phyloP scores from a whole-genome alignment of 1,140 invertebrate species.

The Limonius californicus region DNA sequence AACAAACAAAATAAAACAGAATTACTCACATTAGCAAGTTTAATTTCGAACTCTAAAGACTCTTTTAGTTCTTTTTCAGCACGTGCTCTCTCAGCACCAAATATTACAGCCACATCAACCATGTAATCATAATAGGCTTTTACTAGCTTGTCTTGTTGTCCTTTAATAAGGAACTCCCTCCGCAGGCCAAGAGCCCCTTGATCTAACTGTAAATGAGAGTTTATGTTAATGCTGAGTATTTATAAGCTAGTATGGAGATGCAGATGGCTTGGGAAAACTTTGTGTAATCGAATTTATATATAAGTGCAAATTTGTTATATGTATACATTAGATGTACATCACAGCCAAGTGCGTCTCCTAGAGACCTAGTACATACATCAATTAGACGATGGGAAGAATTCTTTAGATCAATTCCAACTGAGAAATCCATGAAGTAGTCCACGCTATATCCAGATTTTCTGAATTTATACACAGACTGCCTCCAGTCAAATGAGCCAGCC shows the following conservation, averaged over 20 bases:
- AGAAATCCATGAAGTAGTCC: slow-evolving; percentile 91
- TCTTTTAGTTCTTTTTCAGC: slow-evolving; percentile 74
- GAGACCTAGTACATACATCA: slow-evolving; percentile 66
- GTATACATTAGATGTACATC: not conserved
- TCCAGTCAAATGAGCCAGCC: slow-evolving; percentile 65
- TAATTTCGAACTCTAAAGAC: slow-evolving; percentile 87
- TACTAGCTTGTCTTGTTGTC: slow-evolving; percentile 73
- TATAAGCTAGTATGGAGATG: not conserved
- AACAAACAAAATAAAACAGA: too few species aligned
- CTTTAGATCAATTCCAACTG: slow-evolving; percentile 85
- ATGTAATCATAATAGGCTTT: slow-evolving; percentile 78
- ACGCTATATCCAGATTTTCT: slow-evolving; percentile 76
- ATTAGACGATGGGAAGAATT: slow-evolving; percentile 82
- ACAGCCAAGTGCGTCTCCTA: not conserved
- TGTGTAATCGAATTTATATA: not conserved
- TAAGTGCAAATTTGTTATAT: not conserved
- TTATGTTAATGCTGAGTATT: not conserved
- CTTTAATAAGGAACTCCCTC: slow-evolving; percentile 85
- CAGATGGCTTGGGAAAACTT: not conserved
- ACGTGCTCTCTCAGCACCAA: slow-evolving; percentile 72
- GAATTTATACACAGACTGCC: slow-evolving; percentile 77
- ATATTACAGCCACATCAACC: slow-evolving; percentile 81
- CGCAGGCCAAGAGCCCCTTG: slow-evolving; percentile 85
- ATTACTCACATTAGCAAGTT: slow-evolving; percentile 84
- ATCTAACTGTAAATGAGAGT: slow-evolving; percentile 65